phyloP scores from a whole-genome alignment of 2,113 vertebrate species.

The Entosphenus tridentatus region DNA sequence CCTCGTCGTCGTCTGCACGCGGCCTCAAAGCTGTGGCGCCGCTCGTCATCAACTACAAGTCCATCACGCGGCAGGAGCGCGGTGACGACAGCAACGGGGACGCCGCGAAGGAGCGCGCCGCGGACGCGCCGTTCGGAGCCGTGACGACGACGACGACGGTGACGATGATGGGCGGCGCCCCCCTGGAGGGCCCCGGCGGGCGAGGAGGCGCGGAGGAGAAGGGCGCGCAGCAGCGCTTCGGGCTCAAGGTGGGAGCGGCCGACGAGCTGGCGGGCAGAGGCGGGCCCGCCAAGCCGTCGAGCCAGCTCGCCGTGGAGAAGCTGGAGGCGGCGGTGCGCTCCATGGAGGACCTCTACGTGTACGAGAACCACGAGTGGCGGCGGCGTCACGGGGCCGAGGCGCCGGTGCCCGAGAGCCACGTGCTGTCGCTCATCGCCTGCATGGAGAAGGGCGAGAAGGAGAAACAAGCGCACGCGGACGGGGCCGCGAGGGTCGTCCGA shows the following conservation, averaged over 20 bases:
- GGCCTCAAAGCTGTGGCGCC: constrained; percentile 34
- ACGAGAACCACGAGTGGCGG: constrained; percentile 64
- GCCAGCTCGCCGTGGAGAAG: constrained; percentile 37
- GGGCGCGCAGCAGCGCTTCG: too few species aligned
- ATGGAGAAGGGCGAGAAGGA: constrained; percentile 19
- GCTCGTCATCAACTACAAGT: constrained; percentile 74
- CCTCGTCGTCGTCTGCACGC: constrained; percentile 20
- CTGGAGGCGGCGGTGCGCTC: constrained; percentile 70
- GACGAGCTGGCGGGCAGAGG: too few species aligned
- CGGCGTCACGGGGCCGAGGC: constrained; percentile 33
- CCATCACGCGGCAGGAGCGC: constrained; percentile 40
- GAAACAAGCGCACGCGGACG: too few species aligned
- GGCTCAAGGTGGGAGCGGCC: too few species aligned
- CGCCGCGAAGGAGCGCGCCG: constrained; percentile 23
- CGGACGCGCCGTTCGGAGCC: not conserved
- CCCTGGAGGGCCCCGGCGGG: too few species aligned
- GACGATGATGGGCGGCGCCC: too few species aligned
- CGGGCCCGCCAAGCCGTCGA: too few species aligned
- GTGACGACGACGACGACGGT: constrained; percentile 9
- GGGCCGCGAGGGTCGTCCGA: too few species aligned
- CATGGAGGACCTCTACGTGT: constrained; percentile 83
- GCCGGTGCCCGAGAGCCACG: constrained; percentile 43
- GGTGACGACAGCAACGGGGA: constrained; percentile 69
- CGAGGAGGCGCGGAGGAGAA: too few species aligned
- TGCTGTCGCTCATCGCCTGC: constrained; percentile 42